Base-by-base conservation (phyloP, 2,113 vertebrate genomes). In the Montifringilla adamsi region DNA sequence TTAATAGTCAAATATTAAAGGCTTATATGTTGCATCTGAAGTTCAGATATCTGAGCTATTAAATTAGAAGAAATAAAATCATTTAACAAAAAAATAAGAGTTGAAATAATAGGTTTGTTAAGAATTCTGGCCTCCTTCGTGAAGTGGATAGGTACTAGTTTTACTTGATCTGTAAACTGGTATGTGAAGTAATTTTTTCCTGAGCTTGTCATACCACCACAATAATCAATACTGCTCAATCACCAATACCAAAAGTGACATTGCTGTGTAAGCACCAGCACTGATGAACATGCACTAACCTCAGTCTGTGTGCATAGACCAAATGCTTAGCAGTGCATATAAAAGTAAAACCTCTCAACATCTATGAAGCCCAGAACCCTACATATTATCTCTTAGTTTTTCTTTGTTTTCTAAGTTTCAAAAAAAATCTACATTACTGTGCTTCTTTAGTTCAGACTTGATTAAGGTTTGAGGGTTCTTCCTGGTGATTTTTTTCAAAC, bases 401-500 rank as follows among this genome's bases (percentile, higher is more conserved):
- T 37, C 27, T 37, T 52, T 11, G 7, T 27, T 41, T 41, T n/a
- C 46, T 52, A 52, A 27, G 19, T 66, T 85, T 88, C 27, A 67
- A 13, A 83, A 30, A 30, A 55, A 22, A 46, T 50, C 39, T 72
- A 13, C 4, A 10, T 46, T 31, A n/a, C 27, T 16, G 7, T 15
- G 12, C 19, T 80, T 70, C 47, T 79, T 76, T 22, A 44, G 14
- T 15, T 10, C 31, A 83, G 31, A 84, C 20, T 31, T 67, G 9
- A 17, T 58, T 17, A 58, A 8, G 8, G 17, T 27, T 74, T 30
- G 12, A 6, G 1, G 0, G 0, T 31, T 39, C 72, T 74, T 63
- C 19, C 30, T n/a, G 4, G 7, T 44, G 35, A 18, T 18, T 41
- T 62, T 75, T 13, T 52, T 81, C 55, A 19, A 11, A 60, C 11